These are phyloP conservation scores for Sebastes vulpes DNA, from an alignment of 2,797 vertebrate species.

Conservation along the genomic window DNA sequence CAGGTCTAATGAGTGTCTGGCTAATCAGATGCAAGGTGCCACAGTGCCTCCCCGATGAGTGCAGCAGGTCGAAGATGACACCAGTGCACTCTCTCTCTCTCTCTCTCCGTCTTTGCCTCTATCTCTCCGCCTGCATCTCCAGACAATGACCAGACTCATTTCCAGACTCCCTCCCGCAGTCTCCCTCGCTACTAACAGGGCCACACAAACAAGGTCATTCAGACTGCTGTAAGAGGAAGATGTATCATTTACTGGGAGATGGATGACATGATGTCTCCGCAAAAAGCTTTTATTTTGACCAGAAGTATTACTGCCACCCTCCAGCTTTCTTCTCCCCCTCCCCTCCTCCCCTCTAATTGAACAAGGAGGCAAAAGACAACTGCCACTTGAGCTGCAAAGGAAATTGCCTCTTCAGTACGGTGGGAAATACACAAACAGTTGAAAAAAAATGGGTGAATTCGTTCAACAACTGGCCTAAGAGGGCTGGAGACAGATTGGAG, in stretches of 20 bases:
- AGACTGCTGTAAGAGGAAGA: conserved; percentile 77
- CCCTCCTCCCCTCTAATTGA: conserved; percentile 73
- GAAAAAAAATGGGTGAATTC: conserved; percentile 37
- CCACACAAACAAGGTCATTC: conserved; percentile 82
- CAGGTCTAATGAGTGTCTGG: conserved; percentile 67
- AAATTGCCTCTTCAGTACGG: conserved; percentile 76
- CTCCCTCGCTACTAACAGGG: conserved; percentile 70
- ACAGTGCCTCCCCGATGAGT: conserved; percentile 50
- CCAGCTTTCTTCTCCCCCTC: conserved; percentile 2
- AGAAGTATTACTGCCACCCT: conserved; percentile 72
- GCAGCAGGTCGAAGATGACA: conserved; percentile 62
- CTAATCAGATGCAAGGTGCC: conserved; percentile 74
- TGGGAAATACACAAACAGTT: conserved; percentile 59
- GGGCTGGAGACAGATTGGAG: conserved; percentile 59
- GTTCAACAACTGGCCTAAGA: conserved; percentile 45
- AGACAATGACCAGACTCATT: conserved; percentile 78
- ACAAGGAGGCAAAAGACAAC: conserved; percentile 80
- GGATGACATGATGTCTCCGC: conserved; percentile 77
- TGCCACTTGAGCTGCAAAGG: conserved; percentile 74
- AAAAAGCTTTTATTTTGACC: conserved; percentile 82
- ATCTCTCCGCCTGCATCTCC: conserved; percentile 50
- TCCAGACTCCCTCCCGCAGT: conserved; percentile 60
- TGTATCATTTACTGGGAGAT: conserved; percentile 83
- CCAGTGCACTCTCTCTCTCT: conserved; percentile 16
- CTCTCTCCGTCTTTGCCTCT: conserved; percentile 31